Conservation (phyloP, 2,888 invertebrate genomes). For the Xylophagus ater region DNA sequence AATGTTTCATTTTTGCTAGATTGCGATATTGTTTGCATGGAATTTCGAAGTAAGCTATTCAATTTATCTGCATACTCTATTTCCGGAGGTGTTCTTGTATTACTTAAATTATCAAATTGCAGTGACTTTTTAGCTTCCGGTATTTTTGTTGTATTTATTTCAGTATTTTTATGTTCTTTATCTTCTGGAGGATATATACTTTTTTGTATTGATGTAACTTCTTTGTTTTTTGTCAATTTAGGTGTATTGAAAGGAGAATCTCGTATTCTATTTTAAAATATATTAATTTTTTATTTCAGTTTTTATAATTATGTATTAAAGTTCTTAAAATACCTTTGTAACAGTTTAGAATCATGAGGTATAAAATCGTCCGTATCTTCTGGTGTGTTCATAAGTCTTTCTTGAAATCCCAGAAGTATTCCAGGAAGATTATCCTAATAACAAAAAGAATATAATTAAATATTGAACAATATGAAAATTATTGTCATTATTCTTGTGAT, state of each 20-base stretch:
- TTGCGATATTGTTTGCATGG: too few relatives aligned
- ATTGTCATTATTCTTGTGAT: background rate
- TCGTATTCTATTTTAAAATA: slow-evolving; percentile 7
- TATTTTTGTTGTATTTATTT: background rate
- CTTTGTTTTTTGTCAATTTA: background rate
- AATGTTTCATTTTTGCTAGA: too few relatives aligned
- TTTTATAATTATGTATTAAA: background rate
- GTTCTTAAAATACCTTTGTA: slow-evolving; percentile 9
- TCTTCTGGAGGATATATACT: background rate
- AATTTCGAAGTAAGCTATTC: too few relatives aligned
- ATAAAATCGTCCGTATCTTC: slow-evolving; percentile 12
- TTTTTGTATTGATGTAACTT: background rate
- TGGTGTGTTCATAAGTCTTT: slow-evolving; percentile 12
- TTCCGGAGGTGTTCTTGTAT: too few relatives aligned
- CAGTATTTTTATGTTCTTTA: background rate
- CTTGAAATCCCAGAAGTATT: slow-evolving; percentile 15
- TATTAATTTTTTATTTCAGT: background rate
- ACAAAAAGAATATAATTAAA: background rate
- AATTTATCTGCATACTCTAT: too few relatives aligned
- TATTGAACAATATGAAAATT: background rate
- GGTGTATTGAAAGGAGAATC: slow-evolving; percentile 9
- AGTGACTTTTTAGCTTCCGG: too few relatives aligned
- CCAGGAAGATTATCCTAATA: slow-evolving; percentile 14
- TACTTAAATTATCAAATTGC: too few relatives aligned
- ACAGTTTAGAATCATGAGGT: slow-evolving; percentile 11